Conservation (phyloP, 2,797 vertebrate species). For the Chrysocyon brachyurus region DNA sequence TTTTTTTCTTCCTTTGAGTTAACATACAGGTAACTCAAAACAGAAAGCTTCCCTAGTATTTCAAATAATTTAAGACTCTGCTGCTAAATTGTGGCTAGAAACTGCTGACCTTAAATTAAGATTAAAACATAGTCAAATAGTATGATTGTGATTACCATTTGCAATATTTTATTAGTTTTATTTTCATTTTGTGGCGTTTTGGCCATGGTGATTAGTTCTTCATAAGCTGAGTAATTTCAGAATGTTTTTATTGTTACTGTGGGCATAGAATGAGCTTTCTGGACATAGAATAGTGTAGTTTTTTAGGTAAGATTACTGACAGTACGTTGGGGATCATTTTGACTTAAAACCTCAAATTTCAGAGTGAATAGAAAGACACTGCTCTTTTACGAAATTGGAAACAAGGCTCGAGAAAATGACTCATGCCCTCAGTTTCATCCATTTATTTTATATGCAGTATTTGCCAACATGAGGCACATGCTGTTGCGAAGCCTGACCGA, state of each 20-base stretch:
- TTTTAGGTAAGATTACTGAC: background rate
- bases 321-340: background rate
- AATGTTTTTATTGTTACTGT: background rate
- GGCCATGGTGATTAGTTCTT: background rate
- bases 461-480: background rate
- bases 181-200: background rate
- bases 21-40: background rate
- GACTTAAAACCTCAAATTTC: slow-evolving; percentile 82
- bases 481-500: background rate
- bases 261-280: background rate
- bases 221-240: background rate
- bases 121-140: background rate
- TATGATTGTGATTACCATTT: background rate
- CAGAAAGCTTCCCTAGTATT: background rate
- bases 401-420: background rate
- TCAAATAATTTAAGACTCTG: slow-evolving; percentile 27
- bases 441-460: slow-evolving; percentile 28
- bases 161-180: background rate
- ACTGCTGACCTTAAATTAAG: slow-evolving; percentile 8
- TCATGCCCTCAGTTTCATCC: background rate
- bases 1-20: background rate
- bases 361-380: slow-evolving; percentile 59
- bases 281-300: background rate
- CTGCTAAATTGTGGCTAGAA: slow-evolving; percentile 21
- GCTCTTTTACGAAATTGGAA: slow-evolving; percentile 3